Conservation (phyloP, 64 coral and sea anemone genomes). For the Astreopora myriophthalma region DNA sequence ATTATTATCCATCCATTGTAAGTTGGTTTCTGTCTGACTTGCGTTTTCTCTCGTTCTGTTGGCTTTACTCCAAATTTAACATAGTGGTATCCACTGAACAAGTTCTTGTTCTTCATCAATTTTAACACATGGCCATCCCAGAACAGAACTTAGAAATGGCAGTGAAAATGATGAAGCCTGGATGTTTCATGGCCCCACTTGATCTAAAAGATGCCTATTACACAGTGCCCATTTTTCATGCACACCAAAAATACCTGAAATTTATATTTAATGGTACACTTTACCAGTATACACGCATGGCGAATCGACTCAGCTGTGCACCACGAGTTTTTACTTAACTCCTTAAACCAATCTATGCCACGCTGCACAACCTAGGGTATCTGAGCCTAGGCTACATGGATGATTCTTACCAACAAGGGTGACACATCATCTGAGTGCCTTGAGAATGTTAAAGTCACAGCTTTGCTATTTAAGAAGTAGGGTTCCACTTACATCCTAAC, state of each 20-base stretch:
- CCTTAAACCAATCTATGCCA: background rate
- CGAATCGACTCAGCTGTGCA: slow-evolving; percentile 39
- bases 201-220: slow-evolving; percentile 1
- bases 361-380: background rate
- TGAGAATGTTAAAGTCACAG: slow-evolving; percentile 1
- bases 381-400: slow-evolving; percentile 18
- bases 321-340: slow-evolving; percentile 41
- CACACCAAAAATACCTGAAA: slow-evolving; percentile 37
- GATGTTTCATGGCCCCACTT: slow-evolving; percentile 7
- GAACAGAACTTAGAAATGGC: background rate
- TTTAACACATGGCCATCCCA: slow-evolving; percentile 44
- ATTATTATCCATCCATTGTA: slow-evolving; percentile 43
- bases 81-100: background rate
- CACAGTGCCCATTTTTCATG: slow-evolving; percentile 36
- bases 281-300: slow-evolving; percentile 52
- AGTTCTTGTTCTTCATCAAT: background rate
- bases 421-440: slow-evolving; percentile 21
- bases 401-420: slow-evolving; percentile 2
- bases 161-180: slow-evolving; percentile 8
- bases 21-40: slow-evolving; percentile 13
- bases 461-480: background rate
- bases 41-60: slow-evolving; percentile 41
- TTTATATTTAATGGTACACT: slow-evolving; percentile 49
- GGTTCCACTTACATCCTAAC: background rate
- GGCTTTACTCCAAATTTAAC: slow-evolving; percentile 37